A percentile compares a stretch with the other conserved stretches of the same genome.
These are phyloP conservation scores for Diorhabda sublineata DNA, from an alignment of 1,140 invertebrate genomes.

Conservation along the genomic window DNA sequence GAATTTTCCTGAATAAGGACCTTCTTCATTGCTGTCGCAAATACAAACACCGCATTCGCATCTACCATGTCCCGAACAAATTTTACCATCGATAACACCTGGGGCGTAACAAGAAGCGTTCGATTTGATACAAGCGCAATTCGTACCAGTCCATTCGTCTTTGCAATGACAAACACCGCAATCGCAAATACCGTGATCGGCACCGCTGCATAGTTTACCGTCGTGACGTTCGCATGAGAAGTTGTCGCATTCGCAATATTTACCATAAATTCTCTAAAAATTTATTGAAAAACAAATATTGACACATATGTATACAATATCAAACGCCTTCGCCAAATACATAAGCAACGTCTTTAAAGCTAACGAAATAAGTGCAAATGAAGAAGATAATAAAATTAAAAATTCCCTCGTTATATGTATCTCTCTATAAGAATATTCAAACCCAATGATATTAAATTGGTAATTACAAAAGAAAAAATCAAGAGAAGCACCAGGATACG, in stretches of 20 bases:
- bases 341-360: too few species aligned
- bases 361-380: too few species aligned
- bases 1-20: slow-evolving; percentile 56
- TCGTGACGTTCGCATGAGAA: slow-evolving; percentile 63
- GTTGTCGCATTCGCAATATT: slow-evolving; percentile 72
- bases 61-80: slow-evolving; percentile 59
- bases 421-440: too few species aligned
- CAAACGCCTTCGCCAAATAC: too few species aligned
- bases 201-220: slow-evolving; percentile 61
- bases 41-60: slow-evolving; percentile 63
- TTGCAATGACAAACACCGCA: slow-evolving; percentile 65
- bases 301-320: too few species aligned
- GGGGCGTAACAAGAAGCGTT: slow-evolving; percentile 59
- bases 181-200: slow-evolving; percentile 56
- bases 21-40: slow-evolving; percentile 52
- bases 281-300: too few species aligned
- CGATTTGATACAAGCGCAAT: slow-evolving; percentile 64
- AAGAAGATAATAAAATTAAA: too few species aligned
- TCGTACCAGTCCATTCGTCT: slow-evolving; percentile 56
- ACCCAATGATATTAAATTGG: too few species aligned
- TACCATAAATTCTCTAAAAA: slow-evolving; percentile 50
- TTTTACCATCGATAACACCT: slow-evolving; percentile 46
- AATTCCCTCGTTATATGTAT: too few species aligned
- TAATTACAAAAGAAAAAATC: too few species aligned
- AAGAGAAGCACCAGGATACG: too few species aligned